Conservation (phyloP, 1,140 invertebrate species). For the Holotrichia oblita region DNA sequence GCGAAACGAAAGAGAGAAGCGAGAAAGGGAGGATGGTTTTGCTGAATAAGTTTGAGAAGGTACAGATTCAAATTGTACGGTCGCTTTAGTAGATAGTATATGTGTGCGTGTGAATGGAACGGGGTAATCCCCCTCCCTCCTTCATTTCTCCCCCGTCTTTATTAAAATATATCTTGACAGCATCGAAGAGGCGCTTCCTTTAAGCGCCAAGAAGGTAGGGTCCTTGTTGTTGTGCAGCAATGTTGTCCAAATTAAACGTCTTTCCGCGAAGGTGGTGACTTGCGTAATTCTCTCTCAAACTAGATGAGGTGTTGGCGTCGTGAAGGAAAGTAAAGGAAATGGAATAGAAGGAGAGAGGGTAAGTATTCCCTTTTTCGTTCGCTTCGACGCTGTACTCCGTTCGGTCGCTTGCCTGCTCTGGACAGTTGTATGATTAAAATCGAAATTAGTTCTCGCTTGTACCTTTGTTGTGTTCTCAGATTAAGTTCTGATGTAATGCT, state of each 20-base stretch:
- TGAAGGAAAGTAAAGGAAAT: background rate
- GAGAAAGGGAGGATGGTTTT: too few relatives aligned
- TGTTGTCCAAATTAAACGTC: conserved; percentile 7
- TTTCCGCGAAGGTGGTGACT: background rate
- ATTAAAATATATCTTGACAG: too few relatives aligned
- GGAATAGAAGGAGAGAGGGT: background rate
- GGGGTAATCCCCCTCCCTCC: too few relatives aligned
- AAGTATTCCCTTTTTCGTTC: background rate
- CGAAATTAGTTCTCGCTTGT: conserved; percentile 18
- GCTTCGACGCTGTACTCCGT: background rate
- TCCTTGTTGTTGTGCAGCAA: too few relatives aligned
- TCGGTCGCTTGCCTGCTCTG: background rate
- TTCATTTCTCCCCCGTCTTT: too few relatives aligned
- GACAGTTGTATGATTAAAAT: conserved; percentile 37
- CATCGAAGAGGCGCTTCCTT: too few relatives aligned
- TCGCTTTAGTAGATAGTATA: too few relatives aligned
- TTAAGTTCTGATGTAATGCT: conserved; percentile 33
- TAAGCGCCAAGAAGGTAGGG: too few relatives aligned
- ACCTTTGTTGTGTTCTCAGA: conserved; percentile 26
- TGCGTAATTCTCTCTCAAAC: background rate
- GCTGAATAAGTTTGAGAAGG: too few relatives aligned
- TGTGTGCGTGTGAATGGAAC: too few relatives aligned
- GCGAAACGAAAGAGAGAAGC: too few relatives aligned
- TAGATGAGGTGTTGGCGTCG: background rate
- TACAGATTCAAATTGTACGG: too few relatives aligned